Evolutionary conservation across 2,888 invertebrate genomes (phyloP), one percentile per base, ranked within the genome.

Genomic region (Atrina japonica): DNA sequence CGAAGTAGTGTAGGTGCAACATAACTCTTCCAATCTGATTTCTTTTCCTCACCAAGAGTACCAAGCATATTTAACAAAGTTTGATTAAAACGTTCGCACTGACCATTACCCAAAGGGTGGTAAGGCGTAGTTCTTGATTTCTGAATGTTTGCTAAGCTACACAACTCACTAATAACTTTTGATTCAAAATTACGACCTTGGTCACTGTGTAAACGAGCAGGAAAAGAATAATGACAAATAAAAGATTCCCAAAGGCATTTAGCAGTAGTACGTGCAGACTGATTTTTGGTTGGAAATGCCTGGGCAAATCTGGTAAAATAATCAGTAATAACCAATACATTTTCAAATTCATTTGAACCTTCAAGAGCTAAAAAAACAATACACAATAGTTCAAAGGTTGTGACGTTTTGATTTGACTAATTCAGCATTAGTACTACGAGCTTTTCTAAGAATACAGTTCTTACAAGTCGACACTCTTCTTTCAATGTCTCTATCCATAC

Each of bases 121-220:
- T n/a, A n/a, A n/a, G n/a, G n/a, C n/a, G n/a, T n/a, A n/a, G n/a
- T n/a, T n/a, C n/a, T n/a, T n/a, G n/a, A n/a, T n/a, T n/a, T n/a
- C n/a, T n/a, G n/a, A n/a, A 35, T 11, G 35, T 35, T 35, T 7
- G 35, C 35, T 35, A 35, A 11, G 6, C 11, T 35, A 11, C 35
- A 35, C 11, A 35, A 35, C 16, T 45, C 56, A n/a, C 29, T 6
- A 16, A 35, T 40, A 18, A 73, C 25, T 1, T 45, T 14, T 14
- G 50, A 27, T 40, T 66, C 66, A 61, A 73, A 73, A 11, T 73
- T 70, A 18, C 56, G 29, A n/a, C 70, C 67, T 30, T 66, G 64
- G 25, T 75, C 68, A 14, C 43, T 30, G 49, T 70, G 75, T 6
- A 75, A 21, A 9, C 55, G 43, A 43, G 41, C 14, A 1, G 65